These are phyloP conservation scores for Agelastica alni DNA, from an alignment of 2,888 invertebrate genomes.

Conservation along the genomic window DNA sequence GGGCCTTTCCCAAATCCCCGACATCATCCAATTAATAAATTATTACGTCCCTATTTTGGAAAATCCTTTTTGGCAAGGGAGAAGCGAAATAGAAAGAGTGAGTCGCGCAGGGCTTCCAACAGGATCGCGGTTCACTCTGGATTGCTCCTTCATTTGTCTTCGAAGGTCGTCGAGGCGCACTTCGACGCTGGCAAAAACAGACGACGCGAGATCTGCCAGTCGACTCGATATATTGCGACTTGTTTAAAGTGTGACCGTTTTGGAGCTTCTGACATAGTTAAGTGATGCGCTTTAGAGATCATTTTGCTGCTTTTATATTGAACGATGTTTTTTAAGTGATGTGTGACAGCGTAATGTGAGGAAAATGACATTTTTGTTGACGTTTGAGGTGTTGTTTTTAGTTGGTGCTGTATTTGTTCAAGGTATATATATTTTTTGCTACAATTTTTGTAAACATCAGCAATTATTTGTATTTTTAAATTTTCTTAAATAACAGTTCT, in stretches of 20 bases:
- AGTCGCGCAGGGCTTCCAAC: slow-evolving; percentile 8
- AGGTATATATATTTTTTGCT: slow-evolving; percentile 16
- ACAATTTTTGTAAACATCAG: no score
- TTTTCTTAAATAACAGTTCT: no score
- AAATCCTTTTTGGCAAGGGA: slow-evolving; percentile 25
- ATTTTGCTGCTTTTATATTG: background rate
- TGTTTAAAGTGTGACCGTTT: background rate
- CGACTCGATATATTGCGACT: background rate
- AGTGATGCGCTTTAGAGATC: slow-evolving; percentile 11
- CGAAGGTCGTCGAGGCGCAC: slow-evolving; percentile 10
- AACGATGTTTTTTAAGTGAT: slow-evolving; percentile 13
- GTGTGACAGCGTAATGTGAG: slow-evolving; percentile 1
- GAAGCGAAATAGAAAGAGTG: slow-evolving; percentile 9
- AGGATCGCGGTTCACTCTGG: slow-evolving; percentile 15
- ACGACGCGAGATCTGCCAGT: background rate
- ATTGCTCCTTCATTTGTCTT: slow-evolving; percentile 26
- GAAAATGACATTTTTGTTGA: slow-evolving; percentile 19
- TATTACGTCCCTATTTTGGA: slow-evolving; percentile 26
- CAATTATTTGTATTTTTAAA: no score
- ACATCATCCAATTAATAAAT: slow-evolving; percentile 29
- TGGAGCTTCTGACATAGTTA: slow-evolving; percentile 6
- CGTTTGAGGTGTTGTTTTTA: slow-evolving; percentile 15
- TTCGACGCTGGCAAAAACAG: background rate
- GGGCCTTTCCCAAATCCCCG: slow-evolving; percentile 18
- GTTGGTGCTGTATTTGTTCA: slow-evolving; percentile 12